Conservation (phyloP, 2,797 vertebrate genomes). For the Leuciscus waleckii region DNA sequence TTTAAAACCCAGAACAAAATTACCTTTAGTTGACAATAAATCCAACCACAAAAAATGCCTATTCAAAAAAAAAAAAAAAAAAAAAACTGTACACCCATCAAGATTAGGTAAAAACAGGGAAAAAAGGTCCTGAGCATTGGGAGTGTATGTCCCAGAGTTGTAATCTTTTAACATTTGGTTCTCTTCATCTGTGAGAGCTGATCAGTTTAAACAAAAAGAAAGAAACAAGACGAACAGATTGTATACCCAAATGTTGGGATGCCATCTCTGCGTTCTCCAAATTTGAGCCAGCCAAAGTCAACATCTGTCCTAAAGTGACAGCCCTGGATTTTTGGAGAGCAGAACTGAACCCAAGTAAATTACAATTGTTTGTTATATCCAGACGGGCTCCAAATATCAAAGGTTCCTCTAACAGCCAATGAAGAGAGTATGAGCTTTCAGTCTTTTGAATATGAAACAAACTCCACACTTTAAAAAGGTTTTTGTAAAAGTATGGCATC, state of each 20-base stretch:
- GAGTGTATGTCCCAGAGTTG: too few relatives aligned
- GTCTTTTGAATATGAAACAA: not conserved
- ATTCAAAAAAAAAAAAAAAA: too few relatives aligned
- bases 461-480: conserved; percentile 10
- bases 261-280: not conserved
- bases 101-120: too few relatives aligned
- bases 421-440: not conserved
- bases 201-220: too few relatives aligned
- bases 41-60: too few relatives aligned
- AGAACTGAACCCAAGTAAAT: not conserved
- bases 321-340: not conserved
- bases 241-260: not conserved
- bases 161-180: too few relatives aligned
- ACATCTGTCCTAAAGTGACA: not conserved
- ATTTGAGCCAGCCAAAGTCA: not conserved
- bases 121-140: too few relatives aligned
- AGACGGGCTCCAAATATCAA: not conserved
- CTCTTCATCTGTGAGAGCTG: too few relatives aligned
- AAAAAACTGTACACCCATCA: too few relatives aligned
- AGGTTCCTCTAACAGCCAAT: not conserved
- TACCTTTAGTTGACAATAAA: too few relatives aligned
- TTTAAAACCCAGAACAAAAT: too few relatives aligned
- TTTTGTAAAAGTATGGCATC: not conserved
- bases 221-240: not conserved
- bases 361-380: not conserved